Conservation (phyloP, 2,888 invertebrate genomes). For the Ichneumoninae sp. region DNA sequence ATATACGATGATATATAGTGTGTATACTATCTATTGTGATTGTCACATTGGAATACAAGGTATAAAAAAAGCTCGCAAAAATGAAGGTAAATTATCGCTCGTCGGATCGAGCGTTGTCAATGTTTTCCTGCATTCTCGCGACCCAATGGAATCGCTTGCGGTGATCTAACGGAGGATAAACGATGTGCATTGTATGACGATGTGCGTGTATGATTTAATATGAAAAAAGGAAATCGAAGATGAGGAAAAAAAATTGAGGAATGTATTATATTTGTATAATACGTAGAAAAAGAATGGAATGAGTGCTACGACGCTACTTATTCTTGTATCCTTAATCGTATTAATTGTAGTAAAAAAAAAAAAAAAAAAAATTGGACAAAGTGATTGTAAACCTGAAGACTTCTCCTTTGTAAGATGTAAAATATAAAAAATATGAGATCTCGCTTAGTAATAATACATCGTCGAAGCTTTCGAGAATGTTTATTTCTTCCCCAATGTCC, state of each 20-base stretch:
- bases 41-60: conserved; percentile 57
- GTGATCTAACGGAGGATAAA: conserved; percentile 29
- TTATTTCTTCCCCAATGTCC: conserved; percentile 24
- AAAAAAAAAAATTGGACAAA: conserved; percentile 51
- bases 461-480: conserved; percentile 49
- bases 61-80: conserved; percentile 55
- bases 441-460: conserved; percentile 66
- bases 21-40: conserved; percentile 46
- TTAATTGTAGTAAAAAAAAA: conserved; percentile 17
- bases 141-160: conserved; percentile 48
- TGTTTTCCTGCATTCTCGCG: conserved; percentile 51
- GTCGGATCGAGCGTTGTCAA: background rate
- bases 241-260: conserved; percentile 42
- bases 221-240: conserved; percentile 17
- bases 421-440: conserved; percentile 66
- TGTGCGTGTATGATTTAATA: conserved; percentile 18
- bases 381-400: conserved; percentile 66
- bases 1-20: conserved; percentile 25
- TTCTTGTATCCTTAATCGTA: conserved; percentile 68
- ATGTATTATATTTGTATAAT: conserved; percentile 74
- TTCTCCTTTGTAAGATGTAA: conserved; percentile 69
- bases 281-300: conserved; percentile 63
- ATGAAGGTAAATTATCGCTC: conserved; percentile 34
- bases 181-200: conserved; percentile 13
- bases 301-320: conserved; percentile 69